phyloP scores from a whole-genome alignment of 1,140 invertebrate species.

The Apolygus lucorum region DNA sequence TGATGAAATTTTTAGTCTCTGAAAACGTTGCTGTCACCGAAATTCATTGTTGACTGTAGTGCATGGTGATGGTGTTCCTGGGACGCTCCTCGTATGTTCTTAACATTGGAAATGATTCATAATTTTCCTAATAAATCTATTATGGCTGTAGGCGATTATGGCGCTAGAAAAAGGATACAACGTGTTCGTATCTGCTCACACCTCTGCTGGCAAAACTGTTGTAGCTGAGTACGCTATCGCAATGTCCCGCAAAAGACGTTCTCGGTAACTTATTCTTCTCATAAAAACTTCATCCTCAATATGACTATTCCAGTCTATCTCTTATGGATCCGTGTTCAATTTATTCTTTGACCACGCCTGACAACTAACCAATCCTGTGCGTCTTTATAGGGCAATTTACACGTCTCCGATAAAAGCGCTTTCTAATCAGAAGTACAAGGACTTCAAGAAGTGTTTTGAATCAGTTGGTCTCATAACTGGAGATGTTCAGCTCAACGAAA shows the following conservation, averaged over 20 bases:
- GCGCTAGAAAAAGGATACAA: constrained; percentile 88
- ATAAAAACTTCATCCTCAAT: no score
- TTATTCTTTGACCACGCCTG: no score
- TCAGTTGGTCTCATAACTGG: constrained; percentile 87
- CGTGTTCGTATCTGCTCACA: constrained; percentile 98
- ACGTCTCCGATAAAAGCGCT: constrained; percentile 99
- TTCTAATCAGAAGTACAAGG: constrained; percentile 98
- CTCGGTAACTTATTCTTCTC: constrained; percentile 24
- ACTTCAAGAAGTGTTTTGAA: constrained; percentile 87
- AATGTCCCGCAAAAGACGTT: constrained; percentile 40
- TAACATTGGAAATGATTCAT: neutral
- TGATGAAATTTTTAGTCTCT: no score
- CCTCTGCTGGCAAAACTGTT: constrained; percentile 97
- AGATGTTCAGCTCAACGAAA: constrained; percentile 90
- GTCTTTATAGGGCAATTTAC: constrained; percentile 75
- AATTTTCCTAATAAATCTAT: neutral
- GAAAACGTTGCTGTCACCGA: no score
- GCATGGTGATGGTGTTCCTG: no score
- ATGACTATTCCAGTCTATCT: no score
- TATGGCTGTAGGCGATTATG: constrained; percentile 63
- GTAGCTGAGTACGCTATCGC: constrained; percentile 98
- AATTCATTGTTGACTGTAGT: no score
- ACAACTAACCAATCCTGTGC: neutral
- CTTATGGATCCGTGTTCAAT: no score
- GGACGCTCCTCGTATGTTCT: no score